phyloP scores from a whole-genome alignment of 53 echinoderm and acorn worm species.

The Mesocentrotus franciscanus region DNA sequence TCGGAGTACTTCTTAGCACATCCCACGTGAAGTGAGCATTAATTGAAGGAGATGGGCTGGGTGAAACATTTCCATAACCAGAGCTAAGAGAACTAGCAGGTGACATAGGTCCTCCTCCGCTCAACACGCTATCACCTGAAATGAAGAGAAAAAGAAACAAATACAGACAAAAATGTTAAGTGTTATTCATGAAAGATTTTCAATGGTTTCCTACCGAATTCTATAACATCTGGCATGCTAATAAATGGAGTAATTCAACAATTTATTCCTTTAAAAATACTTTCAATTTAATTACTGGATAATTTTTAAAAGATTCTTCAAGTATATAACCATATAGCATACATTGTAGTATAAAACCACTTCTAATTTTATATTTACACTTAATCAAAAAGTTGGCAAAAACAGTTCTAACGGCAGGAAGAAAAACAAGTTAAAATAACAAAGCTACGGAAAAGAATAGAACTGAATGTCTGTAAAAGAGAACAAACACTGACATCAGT shows the following conservation, averaged over 20 bases:
- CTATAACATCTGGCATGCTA: no score
- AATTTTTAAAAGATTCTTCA: no score
- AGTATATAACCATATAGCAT: no score
- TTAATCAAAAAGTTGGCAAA: neutral
- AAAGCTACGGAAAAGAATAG: neutral
- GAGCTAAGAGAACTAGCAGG: slow-evolving; percentile 73
- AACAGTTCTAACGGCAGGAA: neutral
- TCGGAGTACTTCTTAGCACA: slow-evolving; percentile 89
- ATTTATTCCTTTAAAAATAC: no score
- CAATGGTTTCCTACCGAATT: no score
- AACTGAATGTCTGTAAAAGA: neutral
- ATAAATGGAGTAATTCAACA: no score
- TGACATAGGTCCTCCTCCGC: slow-evolving; percentile 73
- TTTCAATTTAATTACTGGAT: no score
- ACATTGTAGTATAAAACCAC: neutral
- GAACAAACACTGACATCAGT: neutral
- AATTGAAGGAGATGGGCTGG: slow-evolving; percentile 75
- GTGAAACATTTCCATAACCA: slow-evolving; percentile 63
- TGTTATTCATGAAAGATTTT: no score
- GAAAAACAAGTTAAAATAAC: neutral
- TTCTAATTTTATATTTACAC: neutral
- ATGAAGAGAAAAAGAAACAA: slow-evolving; percentile 22
- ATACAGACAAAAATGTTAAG: no score
- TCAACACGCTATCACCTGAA: slow-evolving; percentile 71
- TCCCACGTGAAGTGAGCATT: slow-evolving; percentile 95